Base-by-base conservation (phyloP, 2,797 vertebrate species). In the Anas flavirostris region DNA sequence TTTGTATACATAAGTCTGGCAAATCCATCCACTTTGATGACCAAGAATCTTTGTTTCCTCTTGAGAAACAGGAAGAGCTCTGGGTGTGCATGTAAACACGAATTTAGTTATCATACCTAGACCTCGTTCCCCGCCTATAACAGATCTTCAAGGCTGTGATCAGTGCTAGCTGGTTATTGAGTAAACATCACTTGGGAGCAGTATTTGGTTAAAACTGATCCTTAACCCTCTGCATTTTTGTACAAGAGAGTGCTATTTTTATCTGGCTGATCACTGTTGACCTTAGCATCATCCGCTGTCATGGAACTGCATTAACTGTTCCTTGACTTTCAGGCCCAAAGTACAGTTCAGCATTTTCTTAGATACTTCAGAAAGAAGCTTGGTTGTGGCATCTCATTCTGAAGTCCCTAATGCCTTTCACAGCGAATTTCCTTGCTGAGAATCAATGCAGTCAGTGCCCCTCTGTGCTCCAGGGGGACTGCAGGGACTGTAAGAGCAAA, bases 251-350 rank as follows among this genome's bases (percentile, higher is more conserved):
- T 35, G 52, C 39, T 6, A 10, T 44, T 86, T 94, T 90, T 80
- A 31, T 88, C 50, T 81, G 23, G 15, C 64, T 46, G 26, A 82
- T 80, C 37, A 41, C 5, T 62, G 70, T 31, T 78, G 58, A 92
- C 77, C 59, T 70, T 59, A 84, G 82, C 62, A 83, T 62, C 39
- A 29, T 66, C 48, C 75, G 28, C 73, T 91, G 13, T 39, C 70
- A 64, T 18, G 56, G 31, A 88, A 74, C 15, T 70, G 29, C 64
- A 77, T 77, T 73, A 93, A 91, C 33, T 85, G 55, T 85, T 89
- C 78, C 53, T 72, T 75, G 44, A 78, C 82, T 88, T 95, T 44
- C 23, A 85, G 80, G 68, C 53, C 44, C 53, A 93, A 77, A 84
- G 37, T 44, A 77, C 11, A 68, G 68, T 39, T 86, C 66, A 91